A percentile compares a stretch with the other conserved stretches of the same genome.
These are phyloP conservation scores for Serranus cabrilla DNA, from an alignment of 2,797 vertebrate species.

Conservation along the genomic window DNA sequence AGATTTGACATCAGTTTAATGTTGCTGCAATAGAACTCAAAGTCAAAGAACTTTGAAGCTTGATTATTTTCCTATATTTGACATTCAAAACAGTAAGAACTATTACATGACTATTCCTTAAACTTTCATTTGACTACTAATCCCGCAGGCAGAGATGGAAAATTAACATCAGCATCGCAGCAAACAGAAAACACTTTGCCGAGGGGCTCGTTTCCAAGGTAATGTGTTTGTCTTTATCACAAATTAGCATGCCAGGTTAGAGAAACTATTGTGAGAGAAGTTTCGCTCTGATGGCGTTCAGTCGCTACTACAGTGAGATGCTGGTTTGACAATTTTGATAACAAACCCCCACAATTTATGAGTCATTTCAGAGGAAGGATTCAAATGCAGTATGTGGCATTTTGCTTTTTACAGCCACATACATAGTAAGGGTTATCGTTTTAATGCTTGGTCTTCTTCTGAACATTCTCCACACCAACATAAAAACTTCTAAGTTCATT, in stretches of 20 bases:
- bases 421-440: not conserved
- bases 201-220: slow-evolving; percentile 51
- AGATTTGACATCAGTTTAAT: not conserved
- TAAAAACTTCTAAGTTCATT: not conserved
- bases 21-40: not conserved
- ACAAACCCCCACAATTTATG: slow-evolving; percentile 39
- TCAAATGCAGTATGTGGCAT: not conserved
- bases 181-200: slow-evolving; percentile 31
- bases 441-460: not conserved
- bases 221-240: slow-evolving; percentile 50
- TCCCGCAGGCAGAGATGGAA: slow-evolving; percentile 35
- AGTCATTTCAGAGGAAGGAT: slow-evolving; percentile 29
- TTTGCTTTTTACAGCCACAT: not conserved
- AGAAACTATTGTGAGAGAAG: slow-evolving; percentile 27
- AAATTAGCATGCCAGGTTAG: slow-evolving; percentile 39
- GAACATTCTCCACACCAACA: not conserved
- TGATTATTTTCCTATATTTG: not conserved
- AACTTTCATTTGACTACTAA: slow-evolving; percentile 35
- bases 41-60: not conserved
- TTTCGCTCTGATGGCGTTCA: slow-evolving; percentile 5
- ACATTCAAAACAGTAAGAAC: not conserved
- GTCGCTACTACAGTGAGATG: slow-evolving; percentile 14
- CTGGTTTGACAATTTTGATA: slow-evolving; percentile 40
- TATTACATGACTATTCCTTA: slow-evolving; percentile 17
- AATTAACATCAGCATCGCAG: slow-evolving; percentile 43